A percentile compares a stretch with the other conserved stretches of the same genome.
Conservation (phyloP, 2,888 invertebrate genomes). For the Ormyrus thymus region DNA sequence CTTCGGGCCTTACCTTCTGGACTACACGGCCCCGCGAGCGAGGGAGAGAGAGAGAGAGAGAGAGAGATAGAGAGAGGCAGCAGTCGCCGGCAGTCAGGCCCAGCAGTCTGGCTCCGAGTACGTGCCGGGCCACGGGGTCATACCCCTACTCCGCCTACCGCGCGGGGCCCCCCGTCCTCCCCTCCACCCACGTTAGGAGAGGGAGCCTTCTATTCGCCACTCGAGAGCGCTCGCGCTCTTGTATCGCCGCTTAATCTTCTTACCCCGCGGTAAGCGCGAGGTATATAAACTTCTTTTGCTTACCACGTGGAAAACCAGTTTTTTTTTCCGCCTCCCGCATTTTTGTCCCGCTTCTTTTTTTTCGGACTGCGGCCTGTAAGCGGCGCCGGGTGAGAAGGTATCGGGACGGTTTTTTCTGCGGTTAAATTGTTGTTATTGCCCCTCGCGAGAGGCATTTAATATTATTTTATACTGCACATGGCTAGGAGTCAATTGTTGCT, state of each 20-base stretch:
- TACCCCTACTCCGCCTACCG: constrained; percentile 63
- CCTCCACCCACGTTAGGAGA: constrained; percentile 9
- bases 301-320: constrained; percentile 46
- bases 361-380: not conserved
- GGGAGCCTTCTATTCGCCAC: not conserved
- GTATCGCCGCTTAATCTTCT: constrained; percentile 34
- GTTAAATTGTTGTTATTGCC: constrained; percentile 16
- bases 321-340: constrained; percentile 45
- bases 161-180: not conserved
- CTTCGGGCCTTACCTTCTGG: constrained; percentile 65
- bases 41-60: constrained; percentile 65
- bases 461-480: not conserved
- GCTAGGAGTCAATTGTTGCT: too few relatives aligned
- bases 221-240: constrained; percentile 29
- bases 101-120: constrained; percentile 71
- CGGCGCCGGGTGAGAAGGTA: constrained; percentile 19
- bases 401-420: constrained; percentile 32
- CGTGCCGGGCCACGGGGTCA: constrained; percentile 74
- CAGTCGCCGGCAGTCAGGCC: constrained; percentile 63
- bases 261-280: not conserved
- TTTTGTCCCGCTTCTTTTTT: constrained; percentile 12
- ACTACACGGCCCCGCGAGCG: constrained; percentile 31
- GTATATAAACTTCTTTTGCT: constrained; percentile 46
- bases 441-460: constrained; percentile 15
- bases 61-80: not conserved